Conservation (phyloP, 2,797 vertebrate species). For the Gadopsis bispinosus region DNA sequence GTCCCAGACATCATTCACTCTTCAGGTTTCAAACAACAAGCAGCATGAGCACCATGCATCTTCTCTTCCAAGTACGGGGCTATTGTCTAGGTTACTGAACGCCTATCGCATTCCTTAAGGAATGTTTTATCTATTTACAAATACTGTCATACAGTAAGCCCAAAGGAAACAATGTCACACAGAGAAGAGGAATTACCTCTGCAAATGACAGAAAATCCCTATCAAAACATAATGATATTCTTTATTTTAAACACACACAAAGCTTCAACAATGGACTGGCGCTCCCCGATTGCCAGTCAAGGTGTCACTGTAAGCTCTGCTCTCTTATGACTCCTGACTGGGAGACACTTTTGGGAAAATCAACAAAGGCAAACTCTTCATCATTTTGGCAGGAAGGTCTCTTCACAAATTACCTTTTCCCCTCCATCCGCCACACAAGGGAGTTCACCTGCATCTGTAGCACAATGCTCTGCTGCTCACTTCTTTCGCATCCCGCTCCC, state of each 20-base stretch:
- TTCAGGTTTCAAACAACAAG: slow-evolving; percentile 33
- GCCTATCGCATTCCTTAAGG: slow-evolving; percentile 62
- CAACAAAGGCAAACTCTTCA: slow-evolving; percentile 89
- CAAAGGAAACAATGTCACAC: slow-evolving; percentile 67
- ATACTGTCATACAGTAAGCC: slow-evolving; percentile 71
- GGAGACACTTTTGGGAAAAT: slow-evolving; percentile 84
- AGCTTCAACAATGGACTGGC: slow-evolving; percentile 77
- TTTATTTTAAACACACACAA: slow-evolving; percentile 81
- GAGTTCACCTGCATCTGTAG: slow-evolving; percentile 83
- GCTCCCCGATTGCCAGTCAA: slow-evolving; percentile 89
- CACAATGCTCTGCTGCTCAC: slow-evolving; percentile 65
- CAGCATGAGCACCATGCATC: slow-evolving; percentile 31
- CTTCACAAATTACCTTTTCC: slow-evolving; percentile 92
- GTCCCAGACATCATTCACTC: slow-evolving; percentile 45
- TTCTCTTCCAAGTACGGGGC: slow-evolving; percentile 28
- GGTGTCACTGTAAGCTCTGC: slow-evolving; percentile 84
- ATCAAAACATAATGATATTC: slow-evolving; percentile 82
- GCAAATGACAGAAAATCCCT: slow-evolving; percentile 78
- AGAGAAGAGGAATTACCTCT: slow-evolving; percentile 63
- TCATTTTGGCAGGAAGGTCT: slow-evolving; percentile 92
- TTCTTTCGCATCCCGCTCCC: slow-evolving; percentile 78
- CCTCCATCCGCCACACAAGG: slow-evolving; percentile 87
- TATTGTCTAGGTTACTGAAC: slow-evolving; percentile 46
- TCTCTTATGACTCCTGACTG: slow-evolving; percentile 88
- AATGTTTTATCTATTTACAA: slow-evolving; percentile 75